These are phyloP conservation scores for Corythornis madagascariensis DNA, from an alignment of 2,113 vertebrate genomes.

Conservation along the genomic window DNA sequence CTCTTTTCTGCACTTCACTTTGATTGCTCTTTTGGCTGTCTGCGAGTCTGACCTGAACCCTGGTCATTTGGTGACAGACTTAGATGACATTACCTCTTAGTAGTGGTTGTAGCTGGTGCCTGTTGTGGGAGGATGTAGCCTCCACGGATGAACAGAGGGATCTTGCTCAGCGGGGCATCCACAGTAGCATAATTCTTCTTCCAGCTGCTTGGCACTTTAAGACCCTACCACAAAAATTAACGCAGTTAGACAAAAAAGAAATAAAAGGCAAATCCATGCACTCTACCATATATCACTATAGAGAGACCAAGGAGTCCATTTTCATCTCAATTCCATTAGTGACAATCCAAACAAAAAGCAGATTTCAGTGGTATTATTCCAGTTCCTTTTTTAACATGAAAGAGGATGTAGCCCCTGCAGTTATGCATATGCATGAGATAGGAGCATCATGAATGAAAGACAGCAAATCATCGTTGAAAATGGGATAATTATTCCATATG, in stretches of 20 bases:
- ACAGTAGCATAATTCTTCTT: constrained; percentile 19
- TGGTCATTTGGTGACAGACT: not conserved
- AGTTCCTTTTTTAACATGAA: not conserved
- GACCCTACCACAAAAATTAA: constrained; percentile 1
- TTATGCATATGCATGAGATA: constrained; percentile 4
- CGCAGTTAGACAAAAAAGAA: not conserved
- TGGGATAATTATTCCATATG: not conserved
- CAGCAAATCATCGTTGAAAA: constrained; percentile 24
- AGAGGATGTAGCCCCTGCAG: constrained; percentile 7
- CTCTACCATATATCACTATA: not conserved
- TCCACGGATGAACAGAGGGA: constrained; percentile 61
- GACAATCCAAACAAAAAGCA: not conserved
- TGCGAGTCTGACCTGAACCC: rapidly evolving
- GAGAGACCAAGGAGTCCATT: not conserved
- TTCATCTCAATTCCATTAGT: not conserved
- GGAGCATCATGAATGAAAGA: constrained; percentile 27
- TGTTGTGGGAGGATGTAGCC: constrained; percentile 54
- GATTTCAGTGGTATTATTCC: not conserved
- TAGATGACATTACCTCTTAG: not conserved
- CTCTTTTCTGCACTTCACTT: not conserved
- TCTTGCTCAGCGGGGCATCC: constrained; percentile 16
- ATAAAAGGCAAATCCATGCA: not conserved
- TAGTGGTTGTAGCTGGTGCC: constrained; percentile 31
- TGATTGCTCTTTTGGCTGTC: not conserved
- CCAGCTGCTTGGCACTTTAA: not conserved